Conservation (phyloP, 2,888 invertebrate species). For the Drosophila cyrtoloma region DNA sequence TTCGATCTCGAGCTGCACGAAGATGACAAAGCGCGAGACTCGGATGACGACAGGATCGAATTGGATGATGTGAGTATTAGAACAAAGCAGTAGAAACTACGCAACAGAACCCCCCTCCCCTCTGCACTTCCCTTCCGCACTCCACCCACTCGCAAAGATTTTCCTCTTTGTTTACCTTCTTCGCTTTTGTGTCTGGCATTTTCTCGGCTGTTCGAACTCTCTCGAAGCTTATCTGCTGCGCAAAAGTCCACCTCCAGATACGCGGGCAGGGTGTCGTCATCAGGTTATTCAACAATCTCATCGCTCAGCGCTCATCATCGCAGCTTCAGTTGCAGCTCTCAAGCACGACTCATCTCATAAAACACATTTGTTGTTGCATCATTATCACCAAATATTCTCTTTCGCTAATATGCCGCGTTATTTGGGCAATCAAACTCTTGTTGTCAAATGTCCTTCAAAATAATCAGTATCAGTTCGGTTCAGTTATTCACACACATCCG, state of each 20-base stretch:
- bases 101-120: slow-evolving; percentile 42
- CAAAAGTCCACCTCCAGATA: slow-evolving; percentile 64
- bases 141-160: slow-evolving; percentile 22
- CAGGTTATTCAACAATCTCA: slow-evolving; percentile 55
- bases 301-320: slow-evolving; percentile 32
- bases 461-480: slow-evolving; percentile 68
- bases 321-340: slow-evolving; percentile 22
- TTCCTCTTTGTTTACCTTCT: slow-evolving; percentile 74
- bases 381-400: slow-evolving; percentile 45
- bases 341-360: not conserved
- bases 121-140: not conserved
- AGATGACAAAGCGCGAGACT: slow-evolving; percentile 89
- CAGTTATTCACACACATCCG: slow-evolving; percentile 24
- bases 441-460: slow-evolving; percentile 73
- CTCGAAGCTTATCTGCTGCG: slow-evolving; percentile 70
- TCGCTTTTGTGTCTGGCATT: slow-evolving; percentile 53
- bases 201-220: slow-evolving; percentile 44
- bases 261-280: slow-evolving; percentile 46
- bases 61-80: slow-evolving; percentile 91
- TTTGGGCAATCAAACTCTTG: slow-evolving; percentile 59
- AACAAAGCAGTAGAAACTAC: slow-evolving; percentile 45
- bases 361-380: slow-evolving; percentile 14
- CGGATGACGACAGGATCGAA: slow-evolving; percentile 95
- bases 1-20: slow-evolving; percentile 96
- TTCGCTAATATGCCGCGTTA: slow-evolving; percentile 26